Evolutionary conservation across 2,113 vertebrate genomes (phyloP).

Genomic region (Mesoclemmys tuberculata): DNA sequence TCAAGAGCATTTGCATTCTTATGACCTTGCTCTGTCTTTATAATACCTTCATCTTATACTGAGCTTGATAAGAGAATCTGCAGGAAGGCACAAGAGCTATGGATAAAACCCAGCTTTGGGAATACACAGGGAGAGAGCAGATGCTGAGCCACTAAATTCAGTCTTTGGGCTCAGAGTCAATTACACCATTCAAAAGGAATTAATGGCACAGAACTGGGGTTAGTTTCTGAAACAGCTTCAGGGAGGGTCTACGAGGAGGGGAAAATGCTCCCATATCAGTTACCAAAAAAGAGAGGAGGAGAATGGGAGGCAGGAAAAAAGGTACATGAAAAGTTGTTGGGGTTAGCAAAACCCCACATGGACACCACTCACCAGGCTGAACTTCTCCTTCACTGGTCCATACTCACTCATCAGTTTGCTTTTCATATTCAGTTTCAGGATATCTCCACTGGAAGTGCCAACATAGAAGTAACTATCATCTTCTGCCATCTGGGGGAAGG

Average conservation of each 20-base stretch:
- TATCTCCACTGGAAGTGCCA: slow-evolving; percentile 89
- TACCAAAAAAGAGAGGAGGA: background rate
- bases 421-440: slow-evolving; percentile 85
- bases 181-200: background rate
- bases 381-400: slow-evolving; percentile 84
- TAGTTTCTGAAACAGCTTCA: background rate
- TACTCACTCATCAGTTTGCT: slow-evolving; percentile 77
- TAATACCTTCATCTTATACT: background rate
- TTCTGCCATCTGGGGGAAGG: slow-evolving; percentile 75
- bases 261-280: background rate
- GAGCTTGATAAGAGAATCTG: background rate
- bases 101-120: background rate
- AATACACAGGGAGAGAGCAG: background rate
- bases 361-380: slow-evolving; percentile 80
- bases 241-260: background rate
- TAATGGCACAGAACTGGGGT: background rate
- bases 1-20: background rate
- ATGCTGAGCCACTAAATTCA: background rate
- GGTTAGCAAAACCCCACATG: background rate
- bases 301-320: background rate
- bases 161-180: background rate
- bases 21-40: background rate
- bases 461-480: slow-evolving; percentile 87
- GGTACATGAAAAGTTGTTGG: background rate
- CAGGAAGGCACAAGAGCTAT: background rate